A percentile compares a stretch with the other conserved stretches of the same genome.
Conservation (phyloP, 53 echinoderm and acorn worm species). For the Holothuria leucospilota region DNA sequence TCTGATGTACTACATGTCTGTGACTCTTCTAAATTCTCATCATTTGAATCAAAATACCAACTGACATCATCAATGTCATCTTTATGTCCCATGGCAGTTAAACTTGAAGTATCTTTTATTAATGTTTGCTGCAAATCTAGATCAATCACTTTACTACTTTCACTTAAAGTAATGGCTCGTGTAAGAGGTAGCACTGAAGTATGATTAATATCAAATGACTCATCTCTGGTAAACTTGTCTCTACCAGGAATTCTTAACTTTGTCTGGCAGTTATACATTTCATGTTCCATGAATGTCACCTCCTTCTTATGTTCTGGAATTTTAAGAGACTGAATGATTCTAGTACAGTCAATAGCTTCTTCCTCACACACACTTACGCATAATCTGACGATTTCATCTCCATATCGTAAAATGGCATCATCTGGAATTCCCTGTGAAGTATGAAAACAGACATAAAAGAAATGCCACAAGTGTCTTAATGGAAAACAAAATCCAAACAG, state of each 20-base stretch:
- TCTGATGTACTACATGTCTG: too few species aligned
- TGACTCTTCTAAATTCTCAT: too few species aligned
- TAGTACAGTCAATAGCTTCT: constrained; percentile 1
- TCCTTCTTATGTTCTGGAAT: too few species aligned
- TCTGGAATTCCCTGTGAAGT: not conserved
- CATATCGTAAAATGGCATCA: not conserved
- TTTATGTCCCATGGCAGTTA: not conserved
- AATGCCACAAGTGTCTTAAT: not conserved
- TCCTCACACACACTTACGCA: constrained; percentile 1
- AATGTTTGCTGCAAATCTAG: constrained; percentile 21
- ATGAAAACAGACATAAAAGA: not conserved
- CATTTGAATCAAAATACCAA: constrained; percentile 66
- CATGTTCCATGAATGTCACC: too few species aligned
- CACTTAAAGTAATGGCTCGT: not conserved
- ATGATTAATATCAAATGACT: too few species aligned
- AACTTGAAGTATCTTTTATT: not conserved
- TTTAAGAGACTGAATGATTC: not conserved
- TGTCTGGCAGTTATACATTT: not conserved
- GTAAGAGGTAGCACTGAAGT: too few species aligned
- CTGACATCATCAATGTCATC: constrained; percentile 56
- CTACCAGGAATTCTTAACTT: not conserved
- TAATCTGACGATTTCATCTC: not conserved
- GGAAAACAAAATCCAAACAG: too few species aligned
- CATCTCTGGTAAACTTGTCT: not conserved
- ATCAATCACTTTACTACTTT: not conserved